These are phyloP conservation scores for Urocynchramus pylzowi DNA, from an alignment of 2,113 vertebrate species.

Conservation along the genomic window DNA sequence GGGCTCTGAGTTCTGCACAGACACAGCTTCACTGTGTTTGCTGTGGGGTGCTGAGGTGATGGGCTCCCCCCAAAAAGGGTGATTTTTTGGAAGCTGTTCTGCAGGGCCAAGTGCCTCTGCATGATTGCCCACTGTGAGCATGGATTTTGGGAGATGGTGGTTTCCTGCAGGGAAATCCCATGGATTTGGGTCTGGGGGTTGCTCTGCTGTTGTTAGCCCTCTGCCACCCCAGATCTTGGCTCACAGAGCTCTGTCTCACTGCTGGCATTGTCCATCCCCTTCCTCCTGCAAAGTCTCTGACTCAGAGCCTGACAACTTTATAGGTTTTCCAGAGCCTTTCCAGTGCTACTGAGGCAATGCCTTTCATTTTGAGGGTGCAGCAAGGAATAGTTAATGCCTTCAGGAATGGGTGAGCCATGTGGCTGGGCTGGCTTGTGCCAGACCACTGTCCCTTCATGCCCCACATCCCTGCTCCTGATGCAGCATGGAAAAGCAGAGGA, in stretches of 20 bases:
- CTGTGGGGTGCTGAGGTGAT: background rate
- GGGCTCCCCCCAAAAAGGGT: accelerated
- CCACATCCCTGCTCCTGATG: background rate
- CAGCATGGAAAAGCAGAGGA: background rate
- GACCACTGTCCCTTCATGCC: background rate
- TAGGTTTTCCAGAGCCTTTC: background rate
- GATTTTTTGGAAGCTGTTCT: background rate
- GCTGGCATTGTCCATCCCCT: background rate
- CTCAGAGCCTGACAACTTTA: background rate
- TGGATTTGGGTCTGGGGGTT: background rate
- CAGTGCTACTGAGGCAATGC: background rate
- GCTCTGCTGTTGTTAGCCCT: background rate
- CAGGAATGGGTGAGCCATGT: accelerated
- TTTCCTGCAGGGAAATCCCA: background rate
- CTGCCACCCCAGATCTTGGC: background rate
- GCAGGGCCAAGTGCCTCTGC: background rate
- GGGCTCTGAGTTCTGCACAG: background rate
- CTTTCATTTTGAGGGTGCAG: background rate
- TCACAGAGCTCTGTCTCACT: background rate
- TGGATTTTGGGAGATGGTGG: background rate
- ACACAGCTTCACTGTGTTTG: accelerated
- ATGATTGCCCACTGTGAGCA: accelerated
- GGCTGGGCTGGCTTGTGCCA: background rate
- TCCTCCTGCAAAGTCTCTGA: background rate
- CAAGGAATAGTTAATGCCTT: background rate